These are phyloP conservation scores for Lycaon pictus DNA, from an alignment of 2,113 vertebrate genomes.

Conservation along the genomic window DNA sequence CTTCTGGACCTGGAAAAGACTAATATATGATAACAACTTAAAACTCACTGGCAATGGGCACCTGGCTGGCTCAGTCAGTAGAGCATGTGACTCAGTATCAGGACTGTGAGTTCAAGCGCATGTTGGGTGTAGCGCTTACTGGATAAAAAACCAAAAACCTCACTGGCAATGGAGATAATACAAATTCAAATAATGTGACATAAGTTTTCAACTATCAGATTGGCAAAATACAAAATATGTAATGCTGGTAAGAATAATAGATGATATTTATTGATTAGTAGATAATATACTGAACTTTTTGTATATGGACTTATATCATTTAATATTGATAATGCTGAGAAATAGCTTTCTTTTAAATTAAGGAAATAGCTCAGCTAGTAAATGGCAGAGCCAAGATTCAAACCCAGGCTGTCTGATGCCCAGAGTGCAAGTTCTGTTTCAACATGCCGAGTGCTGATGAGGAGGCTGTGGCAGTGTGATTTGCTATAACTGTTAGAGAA, in stretches of 20 bases:
- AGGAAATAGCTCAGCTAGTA: not conserved
- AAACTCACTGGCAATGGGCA: not conserved
- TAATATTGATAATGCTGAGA: not conserved
- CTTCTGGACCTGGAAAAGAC: not conserved
- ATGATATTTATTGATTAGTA: not conserved
- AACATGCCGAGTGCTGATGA: not conserved
- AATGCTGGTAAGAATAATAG: not conserved
- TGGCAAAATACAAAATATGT: not conserved
- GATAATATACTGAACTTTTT: not conserved
- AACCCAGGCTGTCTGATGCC: not conserved
- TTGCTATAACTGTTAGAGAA: conserved; percentile 12
- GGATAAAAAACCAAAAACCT: not conserved
- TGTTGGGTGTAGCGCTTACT: not conserved
- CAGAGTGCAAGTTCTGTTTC: not conserved
- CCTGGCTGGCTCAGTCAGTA: not conserved
- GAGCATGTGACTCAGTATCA: not conserved
- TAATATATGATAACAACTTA: not conserved
- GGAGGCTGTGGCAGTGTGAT: not conserved
- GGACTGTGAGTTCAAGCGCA: not conserved
- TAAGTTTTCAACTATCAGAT: not conserved
- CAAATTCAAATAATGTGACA: conserved; percentile 31
- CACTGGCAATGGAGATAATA: not conserved
- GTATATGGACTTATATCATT: not conserved
- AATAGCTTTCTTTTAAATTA: conserved; percentile 14
- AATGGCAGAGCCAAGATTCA: not conserved